Conservation (phyloP, 2,888 invertebrate genomes). For the Eupsilia transversa region DNA sequence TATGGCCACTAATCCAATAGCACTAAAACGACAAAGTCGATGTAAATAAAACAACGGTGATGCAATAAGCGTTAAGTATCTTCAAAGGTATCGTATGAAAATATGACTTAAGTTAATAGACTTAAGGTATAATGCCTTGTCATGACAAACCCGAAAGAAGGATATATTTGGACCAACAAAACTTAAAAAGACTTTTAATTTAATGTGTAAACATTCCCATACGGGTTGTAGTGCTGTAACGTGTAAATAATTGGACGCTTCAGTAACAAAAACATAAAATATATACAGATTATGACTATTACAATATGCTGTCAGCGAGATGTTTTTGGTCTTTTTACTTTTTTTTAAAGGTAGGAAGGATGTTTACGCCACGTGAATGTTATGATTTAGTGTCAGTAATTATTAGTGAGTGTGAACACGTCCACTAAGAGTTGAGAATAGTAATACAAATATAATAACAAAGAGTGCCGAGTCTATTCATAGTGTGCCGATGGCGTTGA, state of each 20-base stretch:
- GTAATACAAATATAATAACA: slow-evolving; percentile 88
- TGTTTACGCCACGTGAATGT: slow-evolving; percentile 88
- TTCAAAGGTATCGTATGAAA: slow-evolving; percentile 55
- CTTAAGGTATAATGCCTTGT: slow-evolving; percentile 56
- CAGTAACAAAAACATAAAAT: slow-evolving; percentile 79
- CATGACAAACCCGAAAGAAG: slow-evolving; percentile 38
- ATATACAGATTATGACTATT: slow-evolving; percentile 87
- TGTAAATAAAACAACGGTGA: slow-evolving; percentile 55
- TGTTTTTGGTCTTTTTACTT: slow-evolving; percentile 83
- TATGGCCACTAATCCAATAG: slow-evolving; percentile 53
- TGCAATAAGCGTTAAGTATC: slow-evolving; percentile 51
- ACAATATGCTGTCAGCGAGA: slow-evolving; percentile 86
- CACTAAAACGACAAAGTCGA: slow-evolving; percentile 52
- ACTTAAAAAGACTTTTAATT: slow-evolving; percentile 80
- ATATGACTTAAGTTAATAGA: slow-evolving; percentile 42
- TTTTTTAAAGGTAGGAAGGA: slow-evolving; percentile 84
- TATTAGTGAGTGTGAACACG: slow-evolving; percentile 89
- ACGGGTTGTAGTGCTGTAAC: slow-evolving; percentile 77
- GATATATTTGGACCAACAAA: slow-evolving; percentile 59
- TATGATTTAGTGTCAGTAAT: slow-evolving; percentile 89
- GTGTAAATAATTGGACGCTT: slow-evolving; percentile 83
- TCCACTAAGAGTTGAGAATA: slow-evolving; percentile 86
- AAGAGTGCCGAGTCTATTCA: slow-evolving; percentile 83
- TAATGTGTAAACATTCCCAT: slow-evolving; percentile 88
- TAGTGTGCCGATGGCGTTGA: slow-evolving; percentile 76